These are phyloP conservation scores for Ethmia dodecea DNA, from an alignment of 2,888 invertebrate genomes.

Conservation along the genomic window DNA sequence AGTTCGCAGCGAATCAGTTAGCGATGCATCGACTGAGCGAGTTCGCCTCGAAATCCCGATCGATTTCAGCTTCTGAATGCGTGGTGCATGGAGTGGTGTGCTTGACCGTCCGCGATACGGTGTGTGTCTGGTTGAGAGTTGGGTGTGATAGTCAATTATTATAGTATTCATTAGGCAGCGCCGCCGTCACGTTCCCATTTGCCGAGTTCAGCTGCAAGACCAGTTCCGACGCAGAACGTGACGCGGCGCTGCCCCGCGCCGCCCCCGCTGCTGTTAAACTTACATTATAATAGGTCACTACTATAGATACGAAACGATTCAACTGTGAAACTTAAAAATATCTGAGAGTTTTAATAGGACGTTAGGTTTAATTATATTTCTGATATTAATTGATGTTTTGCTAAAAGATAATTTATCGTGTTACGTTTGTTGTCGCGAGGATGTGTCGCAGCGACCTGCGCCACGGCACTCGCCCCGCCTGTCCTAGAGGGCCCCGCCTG, in stretches of 20 bases:
- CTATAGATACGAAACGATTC: conserved; percentile 60
- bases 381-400: conserved; percentile 75
- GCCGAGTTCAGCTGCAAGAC: too few species aligned
- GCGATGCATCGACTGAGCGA: too few species aligned
- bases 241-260: conserved; percentile 35
- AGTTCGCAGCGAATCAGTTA: too few species aligned
- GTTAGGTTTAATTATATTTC: conserved; percentile 76
- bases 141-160: conserved; percentile 65
- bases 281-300: conserved; percentile 41
- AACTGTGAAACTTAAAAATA: conserved; percentile 55
- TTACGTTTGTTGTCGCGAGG: conserved; percentile 55
- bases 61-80: too few species aligned
- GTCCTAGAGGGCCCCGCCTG: conserved; percentile 4
- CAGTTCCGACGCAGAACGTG: too few species aligned
- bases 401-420: conserved; percentile 71
- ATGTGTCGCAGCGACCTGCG: conserved; percentile 28
- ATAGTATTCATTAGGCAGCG: conserved; percentile 42
- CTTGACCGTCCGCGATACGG: too few species aligned
- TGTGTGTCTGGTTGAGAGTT: too few species aligned
- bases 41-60: too few species aligned
- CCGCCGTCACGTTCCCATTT: conserved; percentile 36
- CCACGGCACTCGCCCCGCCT: conserved; percentile 32
- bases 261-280: conserved; percentile 46
- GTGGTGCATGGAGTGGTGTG: too few species aligned
- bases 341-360: conserved; percentile 71